These are phyloP conservation scores for Aleiodes alternator DNA, from an alignment of 2,888 invertebrate genomes.

Conservation along the genomic window DNA sequence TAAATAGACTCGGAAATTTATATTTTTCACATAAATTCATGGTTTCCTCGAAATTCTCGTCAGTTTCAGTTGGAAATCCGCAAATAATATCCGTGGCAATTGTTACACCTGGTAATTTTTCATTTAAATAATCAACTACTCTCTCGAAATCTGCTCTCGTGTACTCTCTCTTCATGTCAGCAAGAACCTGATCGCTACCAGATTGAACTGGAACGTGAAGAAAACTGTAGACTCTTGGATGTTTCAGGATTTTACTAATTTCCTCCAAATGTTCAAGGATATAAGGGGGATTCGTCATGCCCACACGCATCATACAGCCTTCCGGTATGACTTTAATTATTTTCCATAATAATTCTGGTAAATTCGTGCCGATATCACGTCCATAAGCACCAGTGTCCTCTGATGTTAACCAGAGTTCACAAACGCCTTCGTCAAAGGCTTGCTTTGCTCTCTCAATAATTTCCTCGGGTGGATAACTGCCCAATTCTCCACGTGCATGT, in stretches of 20 bases:
- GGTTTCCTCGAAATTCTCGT: conserved; percentile 91
- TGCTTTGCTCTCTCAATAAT: conserved; percentile 91
- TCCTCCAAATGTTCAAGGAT: conserved; percentile 95
- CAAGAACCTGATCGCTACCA: conserved; percentile 95
- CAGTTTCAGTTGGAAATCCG: conserved; percentile 98
- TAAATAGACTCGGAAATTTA: conserved; percentile 95
- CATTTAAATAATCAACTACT: conserved; percentile 89
- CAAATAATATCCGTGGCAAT: conserved; percentile 99
- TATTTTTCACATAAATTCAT: conserved; percentile 89
- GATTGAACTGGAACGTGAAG: conserved; percentile 98
- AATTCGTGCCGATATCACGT: conserved; percentile 90
- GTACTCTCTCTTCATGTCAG: conserved; percentile 98
- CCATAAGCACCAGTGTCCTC: conserved; percentile 99
- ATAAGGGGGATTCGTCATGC: conserved; percentile 99
- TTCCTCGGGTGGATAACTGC: conserved; percentile 93
- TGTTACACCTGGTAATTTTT: conserved; percentile 90
- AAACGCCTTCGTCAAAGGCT: conserved; percentile 93
- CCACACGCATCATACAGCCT: conserved; percentile 89
- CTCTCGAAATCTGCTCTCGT: conserved; percentile 90
- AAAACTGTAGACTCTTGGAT: conserved; percentile 95
- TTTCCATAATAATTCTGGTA: conserved; percentile 90
- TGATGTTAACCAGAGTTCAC: conserved; percentile 98
- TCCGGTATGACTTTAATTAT: conserved; percentile 87
- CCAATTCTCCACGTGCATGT: conserved; percentile 97
- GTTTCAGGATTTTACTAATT: conserved; percentile 89